Evolutionary conservation across 2,888 invertebrate species (phyloP).

Genomic region (Oscheius myriophilus): DNA sequence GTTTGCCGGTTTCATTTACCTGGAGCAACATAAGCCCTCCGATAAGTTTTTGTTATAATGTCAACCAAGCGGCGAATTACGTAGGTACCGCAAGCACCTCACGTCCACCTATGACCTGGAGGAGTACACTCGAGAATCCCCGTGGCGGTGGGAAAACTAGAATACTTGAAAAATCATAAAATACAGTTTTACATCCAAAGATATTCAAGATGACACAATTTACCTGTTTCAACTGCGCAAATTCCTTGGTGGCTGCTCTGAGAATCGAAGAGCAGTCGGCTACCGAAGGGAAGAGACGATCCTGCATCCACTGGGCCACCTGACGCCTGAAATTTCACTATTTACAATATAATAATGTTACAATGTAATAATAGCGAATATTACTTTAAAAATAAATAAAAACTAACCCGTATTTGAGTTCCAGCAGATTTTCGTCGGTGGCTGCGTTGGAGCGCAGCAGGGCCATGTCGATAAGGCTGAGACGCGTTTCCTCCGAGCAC

Average conservation of each 20-base stretch:
- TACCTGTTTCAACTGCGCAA: constrained; percentile 44
- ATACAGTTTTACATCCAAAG: not conserved
- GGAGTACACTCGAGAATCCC: no score
- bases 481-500: constrained; percentile 57
- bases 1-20: no score
- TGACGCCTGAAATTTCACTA: constrained; percentile 35
- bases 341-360: not conserved
- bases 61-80: no score
- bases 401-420: constrained; percentile 45
- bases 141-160: no score
- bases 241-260: constrained; percentile 49
- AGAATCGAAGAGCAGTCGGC: constrained; percentile 54
- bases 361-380: not conserved
- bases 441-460: constrained; percentile 33
- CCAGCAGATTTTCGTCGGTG: constrained; percentile 37
- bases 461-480: constrained; percentile 48
- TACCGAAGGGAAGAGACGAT: constrained; percentile 52
- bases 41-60: no score
- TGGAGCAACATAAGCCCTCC: no score
- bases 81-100: no score
- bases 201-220: not conserved
- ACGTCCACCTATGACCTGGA: no score
- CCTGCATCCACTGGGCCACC: constrained; percentile 54
- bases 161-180: no score
- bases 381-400: no score